Percentiles rank a stretch among this genome's conserved stretches.
These are phyloP conservation scores for Melopsittacus undulatus DNA, from an alignment of 2,797 vertebrate genomes.

Conservation along the genomic window DNA sequence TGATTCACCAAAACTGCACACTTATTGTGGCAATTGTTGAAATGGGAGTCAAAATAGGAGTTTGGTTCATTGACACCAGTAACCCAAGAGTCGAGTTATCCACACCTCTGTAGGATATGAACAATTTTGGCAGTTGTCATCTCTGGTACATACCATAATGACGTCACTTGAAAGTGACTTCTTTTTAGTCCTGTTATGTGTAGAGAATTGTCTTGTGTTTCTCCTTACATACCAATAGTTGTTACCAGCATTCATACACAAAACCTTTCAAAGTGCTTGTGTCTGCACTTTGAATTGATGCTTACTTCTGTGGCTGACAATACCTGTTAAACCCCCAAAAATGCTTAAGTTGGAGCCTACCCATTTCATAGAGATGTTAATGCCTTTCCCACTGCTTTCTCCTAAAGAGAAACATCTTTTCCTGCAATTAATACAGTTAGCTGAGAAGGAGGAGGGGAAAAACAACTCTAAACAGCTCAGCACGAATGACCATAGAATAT, in stretches of 20 bases:
- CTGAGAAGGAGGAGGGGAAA: rapidly evolving
- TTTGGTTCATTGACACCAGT: neutral
- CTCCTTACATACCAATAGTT: neutral
- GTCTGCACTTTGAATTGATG: neutral
- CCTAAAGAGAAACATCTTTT: neutral
- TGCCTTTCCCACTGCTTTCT: neutral
- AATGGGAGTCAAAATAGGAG: neutral
- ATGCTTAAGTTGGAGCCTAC: neutral
- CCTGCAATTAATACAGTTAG: neutral
- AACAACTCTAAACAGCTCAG: neutral
- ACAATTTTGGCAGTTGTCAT: neutral
- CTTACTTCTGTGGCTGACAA: neutral
- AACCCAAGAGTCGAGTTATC: neutral
- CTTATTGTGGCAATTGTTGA: neutral
- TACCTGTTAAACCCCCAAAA: neutral
- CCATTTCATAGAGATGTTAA: neutral
- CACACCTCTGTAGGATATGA: neutral
- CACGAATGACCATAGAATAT: neutral
- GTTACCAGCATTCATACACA: neutral
- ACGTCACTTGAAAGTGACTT: neutral
- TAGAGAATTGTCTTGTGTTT: neutral
- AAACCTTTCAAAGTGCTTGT: neutral
- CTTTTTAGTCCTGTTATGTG: neutral
- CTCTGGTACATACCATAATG: neutral
- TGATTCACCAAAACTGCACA: neutral